A percentile compares a stretch with the other conserved stretches of the same genome.
Conservation (phyloP, 2,888 invertebrate genomes). For the Ochropleura plecta region DNA sequence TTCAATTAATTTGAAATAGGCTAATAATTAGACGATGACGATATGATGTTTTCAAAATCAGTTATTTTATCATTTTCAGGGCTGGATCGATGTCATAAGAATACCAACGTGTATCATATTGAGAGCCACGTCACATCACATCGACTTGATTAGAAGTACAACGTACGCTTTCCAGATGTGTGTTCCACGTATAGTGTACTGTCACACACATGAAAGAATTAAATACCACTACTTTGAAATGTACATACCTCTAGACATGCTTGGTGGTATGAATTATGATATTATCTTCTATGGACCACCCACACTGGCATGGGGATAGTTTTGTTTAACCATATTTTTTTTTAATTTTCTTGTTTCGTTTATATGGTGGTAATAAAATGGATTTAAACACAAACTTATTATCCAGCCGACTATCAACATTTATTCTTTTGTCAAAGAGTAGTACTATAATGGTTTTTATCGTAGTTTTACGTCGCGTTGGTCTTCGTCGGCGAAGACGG, state of each 20-base stretch:
- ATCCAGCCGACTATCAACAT: too few species aligned
- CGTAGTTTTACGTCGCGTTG: too few species aligned
- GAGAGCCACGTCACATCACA: constrained; percentile 69
- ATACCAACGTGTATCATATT: constrained; percentile 80
- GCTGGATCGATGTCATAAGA: constrained; percentile 75
- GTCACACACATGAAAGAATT: constrained; percentile 69
- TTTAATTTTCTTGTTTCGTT: background rate
- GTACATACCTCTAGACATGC: constrained; percentile 71
- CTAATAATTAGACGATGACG: background rate
- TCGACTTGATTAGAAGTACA: constrained; percentile 74
- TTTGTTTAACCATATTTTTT: background rate
- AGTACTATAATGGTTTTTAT: too few species aligned
- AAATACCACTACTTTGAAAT: constrained; percentile 79
- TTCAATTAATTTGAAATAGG: background rate
- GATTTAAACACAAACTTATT: too few species aligned
- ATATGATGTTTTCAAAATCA: background rate
- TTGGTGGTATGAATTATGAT: constrained; percentile 67
- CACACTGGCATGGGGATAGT: background rate
- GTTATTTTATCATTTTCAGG: constrained; percentile 70
- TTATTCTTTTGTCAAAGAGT: too few species aligned
- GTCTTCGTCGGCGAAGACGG: too few species aligned
- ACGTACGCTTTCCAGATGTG: constrained; percentile 79
- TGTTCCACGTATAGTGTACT: constrained; percentile 76
- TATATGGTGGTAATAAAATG: too few species aligned
- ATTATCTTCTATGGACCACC: constrained; percentile 47